phyloP scores from a whole-genome alignment of 1,140 invertebrate genomes.

The Arion vulgaris region DNA sequence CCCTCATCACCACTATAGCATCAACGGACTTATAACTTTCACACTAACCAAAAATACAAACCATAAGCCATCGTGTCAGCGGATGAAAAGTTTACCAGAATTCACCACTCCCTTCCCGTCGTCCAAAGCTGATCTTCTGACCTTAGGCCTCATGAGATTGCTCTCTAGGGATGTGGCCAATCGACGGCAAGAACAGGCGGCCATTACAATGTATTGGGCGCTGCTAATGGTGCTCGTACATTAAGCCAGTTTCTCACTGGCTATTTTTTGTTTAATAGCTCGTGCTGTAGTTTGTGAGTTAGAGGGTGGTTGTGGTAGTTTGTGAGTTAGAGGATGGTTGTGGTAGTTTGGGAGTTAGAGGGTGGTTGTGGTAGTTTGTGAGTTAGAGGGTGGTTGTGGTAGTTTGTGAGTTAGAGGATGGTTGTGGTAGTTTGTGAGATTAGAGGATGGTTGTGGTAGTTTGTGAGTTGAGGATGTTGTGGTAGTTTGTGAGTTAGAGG shows the following conservation, averaged over 20 bases:
- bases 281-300: background rate
- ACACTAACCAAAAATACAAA: background rate
- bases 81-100: background rate
- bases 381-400: background rate
- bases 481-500: too few relatives aligned
- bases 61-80: background rate
- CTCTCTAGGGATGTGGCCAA: constrained; percentile 3
- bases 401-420: background rate
- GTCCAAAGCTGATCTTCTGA: background rate
- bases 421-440: too few relatives aligned
- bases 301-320: too few relatives aligned
- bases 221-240: background rate
- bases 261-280: background rate
- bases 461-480: too few relatives aligned
- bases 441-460: too few relatives aligned
- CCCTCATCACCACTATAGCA: background rate
- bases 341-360: background rate
- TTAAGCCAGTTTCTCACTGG: constrained; percentile 1
- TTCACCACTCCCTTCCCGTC: background rate
- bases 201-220: constrained; percentile 14
- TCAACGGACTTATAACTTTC: background rate
- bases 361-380: too few relatives aligned
- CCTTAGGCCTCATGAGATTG: background rate
- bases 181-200: background rate
- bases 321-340: too few relatives aligned